Evolutionary conservation across 35 echinoderm and acorn worm genomes (phyloP), one percentile per base, ranked within the genome.

Genomic region (Apostichopus californicus): DNA sequence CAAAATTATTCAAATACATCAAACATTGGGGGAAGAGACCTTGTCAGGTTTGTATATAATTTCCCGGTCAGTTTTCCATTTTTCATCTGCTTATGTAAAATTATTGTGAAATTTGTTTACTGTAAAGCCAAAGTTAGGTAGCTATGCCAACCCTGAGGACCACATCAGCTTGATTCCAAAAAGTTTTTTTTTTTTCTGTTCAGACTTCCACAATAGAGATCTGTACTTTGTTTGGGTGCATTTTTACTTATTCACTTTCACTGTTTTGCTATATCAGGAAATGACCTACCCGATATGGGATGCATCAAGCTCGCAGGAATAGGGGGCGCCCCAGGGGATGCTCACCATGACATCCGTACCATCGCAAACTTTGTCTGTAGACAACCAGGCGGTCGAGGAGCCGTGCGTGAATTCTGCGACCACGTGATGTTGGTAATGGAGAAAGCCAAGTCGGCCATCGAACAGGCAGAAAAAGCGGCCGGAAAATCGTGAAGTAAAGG

Each of bases 351-450:
- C 2, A 82, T 98, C 11, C 65, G 21, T 8, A 94, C 91, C 4
- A 82, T 90, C 0, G 85, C 93, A 54, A 84, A 92, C 34, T 98
- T 98, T 90, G 89, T 98, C 52, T 92, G 93, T 57, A 96, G 93
- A 70, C n/a, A 59, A 18, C 59, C 75, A 4, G 97, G 97, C 5
- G 97, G 94, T 0, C 73, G 90, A 18, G 97, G 95, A 21, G 97
- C 97, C 4, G 97, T 81, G n/a, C 83, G 97, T 25, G 91, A 94
- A 34, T 98, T 98, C 77, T 98, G 97, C 79, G 95, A 98, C 56
- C 93, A 98, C 77, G 73, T 96, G 1, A 64, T 94, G 21, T 73
- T 98, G 59, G 85, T 98, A 1, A 95, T 92, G 92, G 90, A 94
- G 56, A 94, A 98, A 77, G 96, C 96, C 14, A 89, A 98, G 61